Evolutionary conservation across 2,113 vertebrate species (phyloP), one percentile per base, ranked within the genome.

Genomic region (Apeltes quadracus): DNA sequence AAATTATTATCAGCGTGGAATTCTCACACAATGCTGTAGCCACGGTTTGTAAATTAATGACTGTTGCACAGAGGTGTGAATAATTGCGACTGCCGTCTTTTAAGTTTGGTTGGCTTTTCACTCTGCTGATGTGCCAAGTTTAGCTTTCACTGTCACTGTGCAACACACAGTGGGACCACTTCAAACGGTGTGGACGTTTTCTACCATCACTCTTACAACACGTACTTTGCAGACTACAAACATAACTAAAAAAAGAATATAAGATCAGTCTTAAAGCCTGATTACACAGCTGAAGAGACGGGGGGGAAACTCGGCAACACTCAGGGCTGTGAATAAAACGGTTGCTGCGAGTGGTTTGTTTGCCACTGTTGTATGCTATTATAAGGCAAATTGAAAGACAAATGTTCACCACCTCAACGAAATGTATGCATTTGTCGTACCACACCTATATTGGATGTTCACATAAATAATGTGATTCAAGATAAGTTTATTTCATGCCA

Each of bases 31-130:
- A 36, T 69, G 53, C 66, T 61, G 69, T 48, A 61, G 36, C 41
- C 71, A 62, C 61, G 75, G 75, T 85, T 87, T 87, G 86, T 87
- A 76, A 92, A 90, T 83, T 84, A 86, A 90, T 82, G 84, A 86
- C 13, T 68, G 46, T 57, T 61, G 63, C 41, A 68, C 55, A 61
- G 59, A 66, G 62, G 74, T 82, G 55, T 85, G 69, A 86, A 87
- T 76, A 48, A 79, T 77, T 66, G 22, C 13, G 39, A 70, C 76
- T 72, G 53, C 69, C 20, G 57, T 63, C 6, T 34, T 34, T 34
- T 34, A 34, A 6, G 32, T 34, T 34, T 34, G 32, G 32, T 74
- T 54, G 51, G 27, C 36, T 63, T 25, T 69, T 74, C 57, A 29
- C 56, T 58, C 66, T 64, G 18, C 22, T 2, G n/a, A 70, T 58